phyloP scores from a whole-genome alignment of 2,113 vertebrate species.

The Herpetotheres cachinnans region DNA sequence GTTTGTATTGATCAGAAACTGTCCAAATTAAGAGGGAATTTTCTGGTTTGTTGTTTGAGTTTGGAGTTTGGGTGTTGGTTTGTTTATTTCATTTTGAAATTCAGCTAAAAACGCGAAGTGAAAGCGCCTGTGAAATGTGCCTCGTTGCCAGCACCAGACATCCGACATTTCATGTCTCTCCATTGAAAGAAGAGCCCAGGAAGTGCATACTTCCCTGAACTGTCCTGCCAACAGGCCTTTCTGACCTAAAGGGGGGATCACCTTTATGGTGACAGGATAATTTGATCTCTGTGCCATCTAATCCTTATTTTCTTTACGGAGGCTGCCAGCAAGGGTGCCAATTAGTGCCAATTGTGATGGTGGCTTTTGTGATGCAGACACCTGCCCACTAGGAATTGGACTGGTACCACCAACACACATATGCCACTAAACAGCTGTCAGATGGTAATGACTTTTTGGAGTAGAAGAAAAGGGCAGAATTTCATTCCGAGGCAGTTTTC shows the following conservation, averaged over 20 bases:
- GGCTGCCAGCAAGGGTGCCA: slow-evolving; percentile 61
- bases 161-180: not conserved
- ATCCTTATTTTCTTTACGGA: slow-evolving; percentile 51
- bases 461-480: slow-evolving; percentile 61
- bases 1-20: not conserved
- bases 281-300: slow-evolving; percentile 67
- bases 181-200: accelerated
- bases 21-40: slow-evolving; percentile 44
- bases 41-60: slow-evolving; percentile 20
- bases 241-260: slow-evolving; percentile 38
- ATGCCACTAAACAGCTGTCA: slow-evolving; percentile 71
- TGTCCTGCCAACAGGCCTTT: slow-evolving; percentile 34
- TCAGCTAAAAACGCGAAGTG: not conserved
- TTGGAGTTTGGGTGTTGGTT: slow-evolving; percentile 11
- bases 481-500: slow-evolving; percentile 57
- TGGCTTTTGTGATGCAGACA: slow-evolving; percentile 72
- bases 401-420: slow-evolving; percentile 71
- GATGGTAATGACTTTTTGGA: slow-evolving; percentile 69
- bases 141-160: not conserved
- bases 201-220: slow-evolving; percentile 33
- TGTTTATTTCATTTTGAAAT: not conserved
- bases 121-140: not conserved
- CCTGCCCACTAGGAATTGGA: slow-evolving; percentile 73
- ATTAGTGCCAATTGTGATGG: slow-evolving; percentile 71
- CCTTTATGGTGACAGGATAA: slow-evolving; percentile 65